Evolutionary conservation across 2,888 invertebrate species (phyloP), one percentile per base, ranked within the genome.

Genomic region (Troilus luridus): DNA sequence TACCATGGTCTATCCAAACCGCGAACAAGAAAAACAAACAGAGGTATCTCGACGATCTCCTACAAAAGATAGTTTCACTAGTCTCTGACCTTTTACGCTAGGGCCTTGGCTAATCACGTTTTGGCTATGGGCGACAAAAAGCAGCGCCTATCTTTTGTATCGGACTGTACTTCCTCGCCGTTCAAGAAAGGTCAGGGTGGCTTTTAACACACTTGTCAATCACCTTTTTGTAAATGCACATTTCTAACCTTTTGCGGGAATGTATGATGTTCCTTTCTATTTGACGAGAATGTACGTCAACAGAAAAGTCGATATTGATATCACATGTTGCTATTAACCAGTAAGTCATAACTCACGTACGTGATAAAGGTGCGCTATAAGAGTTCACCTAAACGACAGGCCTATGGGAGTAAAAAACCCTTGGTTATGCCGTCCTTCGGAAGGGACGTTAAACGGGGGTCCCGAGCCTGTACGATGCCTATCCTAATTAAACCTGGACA

Each of bases 41-140:
- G 21, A 85, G 21, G 5, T 58, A 56, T 58, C 85, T 11, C 8
- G 11, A 85, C n/a, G 85, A 85, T 85, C 56, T 85, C 56, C 8
- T 56, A 81, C 81, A 21, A 56, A 81, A 81, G 81, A 54, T 56
- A n/a, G n/a, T 21, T 81, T 41, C 19, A 19, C 81, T 81, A 1
- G 12, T 9, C 19, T 56, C 12, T 67, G 89, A 89, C 89, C 89
- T 89, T 89, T 89, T 89, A 62, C 89, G 64, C 62, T 12, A 21
- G 21, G 54, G 60, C 89, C 89, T 67, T 89, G 89, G 64, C 89
- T 89, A 89, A 89, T 89, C 89, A 89, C 89, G 89, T 89, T 89
- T 89, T 41, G 89, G 89, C 89, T 41, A 64, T 88, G 62, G n/a
- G 59, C 88, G 59, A 88, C 88, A 62, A 88, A 88, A 59, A 14